Evolutionary conservation across 2,113 vertebrate genomes (phyloP), one percentile per base, ranked within the genome.

Genomic region (Scatophagus argus): DNA sequence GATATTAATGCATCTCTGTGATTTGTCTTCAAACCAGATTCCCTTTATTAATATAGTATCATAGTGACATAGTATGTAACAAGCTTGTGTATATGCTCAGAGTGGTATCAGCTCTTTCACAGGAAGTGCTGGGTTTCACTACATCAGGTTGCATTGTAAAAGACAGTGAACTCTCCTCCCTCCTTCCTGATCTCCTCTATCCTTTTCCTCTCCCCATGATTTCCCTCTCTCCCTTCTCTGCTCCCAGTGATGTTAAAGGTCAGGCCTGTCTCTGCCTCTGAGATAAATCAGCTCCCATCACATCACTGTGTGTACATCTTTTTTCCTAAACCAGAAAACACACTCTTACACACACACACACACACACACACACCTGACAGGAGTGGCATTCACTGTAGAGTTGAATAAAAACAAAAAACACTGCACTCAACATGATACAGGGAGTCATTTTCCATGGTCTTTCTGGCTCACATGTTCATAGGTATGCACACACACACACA

Each of bases 271-370:
- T 77, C 38, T 16, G 44, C 62, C 84, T 85, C 36, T n/a, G 62
- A 85, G 81, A 88, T 83, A 79, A 86, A 90, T 89, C 92, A 76
- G 70, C 72, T 91, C 83, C 66, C 74, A 87, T 89, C 79, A 68
- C 82, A 82, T 89, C 89, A 88, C 34, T n/a, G 58, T 70, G 58
- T 75, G 68, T 70, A 62, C 54, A 60, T 77, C 77, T 70, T 72
- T 68, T 78, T 43, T 39, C 56, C 47, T 54, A 71, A 76, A 77
- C 49, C 74, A 43, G 58, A 43, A 71, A 64, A 68, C 64, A 76
- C 52, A 74, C n/a, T 76, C 41, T 54, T 41, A 65, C 36, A 55
- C 31, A 61, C 38, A 51, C 49, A 49, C 38, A 60, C 46, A 67
- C 69, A 73, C 34, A 52, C 52, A 59, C 51, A n/a, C 44, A 76